These are phyloP conservation scores for Setophaga coronata DNA, from an alignment of 2,113 vertebrate genomes.

Conservation along the genomic window DNA sequence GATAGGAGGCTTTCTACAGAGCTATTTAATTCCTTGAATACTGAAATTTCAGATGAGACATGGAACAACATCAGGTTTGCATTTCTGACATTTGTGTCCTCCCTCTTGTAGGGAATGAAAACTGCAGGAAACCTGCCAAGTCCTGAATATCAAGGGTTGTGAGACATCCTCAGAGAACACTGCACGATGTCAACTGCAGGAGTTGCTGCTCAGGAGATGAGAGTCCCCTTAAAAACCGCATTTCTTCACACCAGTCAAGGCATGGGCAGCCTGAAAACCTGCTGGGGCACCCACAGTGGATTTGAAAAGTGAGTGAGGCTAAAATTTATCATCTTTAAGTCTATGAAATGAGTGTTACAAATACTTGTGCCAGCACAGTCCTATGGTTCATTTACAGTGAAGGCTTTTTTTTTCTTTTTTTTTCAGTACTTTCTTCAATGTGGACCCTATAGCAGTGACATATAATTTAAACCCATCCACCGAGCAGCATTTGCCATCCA, in stretches of 20 bases:
- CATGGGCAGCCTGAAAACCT: constrained; percentile 84
- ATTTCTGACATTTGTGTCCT: background rate
- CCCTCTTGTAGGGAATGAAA: constrained; percentile 67
- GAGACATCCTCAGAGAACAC: background rate
- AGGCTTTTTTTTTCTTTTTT: background rate
- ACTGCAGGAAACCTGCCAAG: constrained; percentile 21
- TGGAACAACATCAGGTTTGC: background rate
- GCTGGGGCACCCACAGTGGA: constrained; percentile 79
- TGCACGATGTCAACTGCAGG: constrained; percentile 90
- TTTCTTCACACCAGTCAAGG: constrained; percentile 85
- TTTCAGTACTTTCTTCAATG: constrained; percentile 83
- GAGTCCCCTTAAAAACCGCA: constrained; percentile 83
- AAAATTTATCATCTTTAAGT: background rate
- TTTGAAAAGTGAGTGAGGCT: constrained; percentile 83
- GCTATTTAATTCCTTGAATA: background rate
- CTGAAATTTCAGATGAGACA: background rate
- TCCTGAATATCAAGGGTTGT: background rate
- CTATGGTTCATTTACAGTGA: background rate
- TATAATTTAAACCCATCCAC: constrained; percentile 70
- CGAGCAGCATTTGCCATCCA: constrained; percentile 41
- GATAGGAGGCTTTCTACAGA: background rate
- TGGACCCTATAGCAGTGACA: constrained; percentile 79
- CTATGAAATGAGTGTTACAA: fast-evolving
- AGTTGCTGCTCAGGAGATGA: constrained; percentile 90
- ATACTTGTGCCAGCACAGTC: fast-evolving